These are phyloP conservation scores for Sebastes schlegelii DNA, from an alignment of 2,113 vertebrate genomes.

Conservation along the genomic window DNA sequence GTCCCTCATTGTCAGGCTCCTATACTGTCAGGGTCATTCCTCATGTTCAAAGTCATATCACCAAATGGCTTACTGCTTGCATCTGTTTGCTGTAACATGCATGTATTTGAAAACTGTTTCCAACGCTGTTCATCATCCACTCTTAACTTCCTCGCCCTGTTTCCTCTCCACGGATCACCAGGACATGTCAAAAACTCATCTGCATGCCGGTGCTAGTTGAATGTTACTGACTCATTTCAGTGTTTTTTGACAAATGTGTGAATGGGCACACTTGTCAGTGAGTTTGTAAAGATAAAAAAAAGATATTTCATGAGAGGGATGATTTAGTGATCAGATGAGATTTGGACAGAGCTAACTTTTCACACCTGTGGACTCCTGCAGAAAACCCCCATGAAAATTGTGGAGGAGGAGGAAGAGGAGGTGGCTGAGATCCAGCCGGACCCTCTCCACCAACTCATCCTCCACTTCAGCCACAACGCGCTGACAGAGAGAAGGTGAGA, in stretches of 20 bases:
- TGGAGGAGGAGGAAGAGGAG: conserved; percentile 94
- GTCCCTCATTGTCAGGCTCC: conserved; percentile 31
- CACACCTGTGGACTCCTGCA: conserved; percentile 79
- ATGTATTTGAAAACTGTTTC: conserved; percentile 60
- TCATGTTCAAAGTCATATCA: conserved; percentile 61
- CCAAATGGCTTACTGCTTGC: conserved; percentile 65
- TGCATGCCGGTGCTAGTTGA: conserved; percentile 65
- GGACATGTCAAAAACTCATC: conserved; percentile 42
- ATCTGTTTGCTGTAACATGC: conserved; percentile 69
- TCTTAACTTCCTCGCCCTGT: conserved; percentile 52
- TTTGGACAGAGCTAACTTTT: conserved; percentile 35
- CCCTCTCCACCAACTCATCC: conserved; percentile 97
- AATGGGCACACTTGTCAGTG: conserved; percentile 13
- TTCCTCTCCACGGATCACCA: conserved; percentile 51
- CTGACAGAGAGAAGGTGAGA: conserved; percentile 96
- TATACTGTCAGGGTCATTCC: conserved; percentile 45
- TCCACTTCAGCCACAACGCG: conserved; percentile 96
- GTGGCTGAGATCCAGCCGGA: conserved; percentile 91
- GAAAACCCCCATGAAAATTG: conserved; percentile 90
- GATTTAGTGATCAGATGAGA: conserved; percentile 4
- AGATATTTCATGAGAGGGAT: background rate
- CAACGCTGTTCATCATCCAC: conserved; percentile 43
- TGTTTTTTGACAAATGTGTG: conserved; percentile 50
- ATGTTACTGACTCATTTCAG: conserved; percentile 38
- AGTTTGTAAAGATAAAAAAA: background rate